Percentiles rank a stretch among this genome's conserved stretches.
Conservation (phyloP, 2,888 invertebrate species). For the Acanthosoma haemorrhoidale region DNA sequence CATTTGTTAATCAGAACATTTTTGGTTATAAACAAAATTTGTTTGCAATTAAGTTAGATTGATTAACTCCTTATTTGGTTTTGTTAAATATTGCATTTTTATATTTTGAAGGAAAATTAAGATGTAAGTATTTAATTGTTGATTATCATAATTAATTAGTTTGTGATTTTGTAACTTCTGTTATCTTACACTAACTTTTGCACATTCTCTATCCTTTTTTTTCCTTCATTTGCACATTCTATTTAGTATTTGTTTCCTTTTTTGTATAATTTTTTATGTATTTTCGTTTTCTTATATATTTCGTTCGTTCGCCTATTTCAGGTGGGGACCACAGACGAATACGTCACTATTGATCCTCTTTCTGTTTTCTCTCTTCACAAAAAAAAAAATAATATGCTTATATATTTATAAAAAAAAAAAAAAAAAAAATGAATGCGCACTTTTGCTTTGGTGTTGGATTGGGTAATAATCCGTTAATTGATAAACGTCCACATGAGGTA, state of each 20-base stretch:
- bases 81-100: not conserved
- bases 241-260: conserved; percentile 31
- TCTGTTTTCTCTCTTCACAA: conserved; percentile 31
- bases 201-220: conserved; percentile 24
- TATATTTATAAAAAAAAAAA: not conserved
- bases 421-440: conserved; percentile 22
- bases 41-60: too few species aligned
- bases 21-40: too few species aligned
- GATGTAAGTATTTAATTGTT: not conserved
- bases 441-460: conserved; percentile 39
- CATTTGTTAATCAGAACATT: too few species aligned
- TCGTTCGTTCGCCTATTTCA: conserved; percentile 37
- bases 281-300: conserved; percentile 32
- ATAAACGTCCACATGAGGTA: not conserved
- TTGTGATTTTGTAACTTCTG: not conserved
- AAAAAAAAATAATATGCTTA: conserved; percentile 21
- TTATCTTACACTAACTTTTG: conserved; percentile 6
- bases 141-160: not conserved
- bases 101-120: conserved; percentile 11
- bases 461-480: conserved; percentile 33
- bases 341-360: conserved; percentile 41
- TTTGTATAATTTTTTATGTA: conserved; percentile 23
- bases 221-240: conserved; percentile 28
- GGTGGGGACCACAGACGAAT: conserved; percentile 43
- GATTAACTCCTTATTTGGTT: too few species aligned